These are phyloP conservation scores for Serripes groenlandicus DNA, from an alignment of 2,888 invertebrate genomes.

Conservation along the genomic window DNA sequence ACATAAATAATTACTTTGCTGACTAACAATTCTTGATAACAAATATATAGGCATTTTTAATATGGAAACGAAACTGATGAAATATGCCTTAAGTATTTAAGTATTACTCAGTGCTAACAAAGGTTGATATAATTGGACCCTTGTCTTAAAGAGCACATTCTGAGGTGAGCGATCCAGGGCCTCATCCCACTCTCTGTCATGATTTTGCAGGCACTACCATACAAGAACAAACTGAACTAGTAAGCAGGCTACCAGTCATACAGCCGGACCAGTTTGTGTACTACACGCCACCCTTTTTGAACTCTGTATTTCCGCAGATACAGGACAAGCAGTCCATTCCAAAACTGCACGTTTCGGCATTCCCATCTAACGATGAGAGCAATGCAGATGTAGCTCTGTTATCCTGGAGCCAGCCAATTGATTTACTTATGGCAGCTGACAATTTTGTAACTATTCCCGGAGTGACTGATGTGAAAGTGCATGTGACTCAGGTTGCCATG, in stretches of 20 bases:
- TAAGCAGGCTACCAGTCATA: constrained; percentile 85
- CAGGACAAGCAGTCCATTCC: constrained; percentile 61
- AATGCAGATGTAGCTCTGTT: constrained; percentile 35
- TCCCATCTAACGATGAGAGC: constrained; percentile 3
- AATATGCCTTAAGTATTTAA: too few relatives aligned
- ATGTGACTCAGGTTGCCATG: constrained; percentile 85
- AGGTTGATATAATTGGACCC: too few relatives aligned
- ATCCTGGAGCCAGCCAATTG: constrained; percentile 84
- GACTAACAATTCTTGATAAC: too few relatives aligned
- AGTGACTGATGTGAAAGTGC: constrained; percentile 86
- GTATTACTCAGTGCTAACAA: too few relatives aligned
- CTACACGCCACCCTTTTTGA: constrained; percentile 91
- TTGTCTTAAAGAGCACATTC: too few relatives aligned
- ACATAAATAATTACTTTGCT: too few relatives aligned
- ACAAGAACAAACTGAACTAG: constrained; percentile 84
- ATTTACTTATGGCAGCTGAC: constrained; percentile 81
- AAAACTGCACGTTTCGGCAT: constrained; percentile 66
- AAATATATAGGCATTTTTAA: too few relatives aligned
- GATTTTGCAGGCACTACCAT: constrained; percentile 69
- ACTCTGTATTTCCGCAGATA: constrained; percentile 89
- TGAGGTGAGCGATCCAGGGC: too few relatives aligned
- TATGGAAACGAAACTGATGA: too few relatives aligned
- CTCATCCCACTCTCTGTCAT: too few relatives aligned
- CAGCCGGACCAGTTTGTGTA: constrained; percentile 88
- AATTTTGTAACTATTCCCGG: constrained; percentile 86